Percentiles rank a stretch among this genome's conserved stretches.
Conservation (phyloP, 2,113 vertebrate genomes). For the Oceanites oceanicus region DNA sequence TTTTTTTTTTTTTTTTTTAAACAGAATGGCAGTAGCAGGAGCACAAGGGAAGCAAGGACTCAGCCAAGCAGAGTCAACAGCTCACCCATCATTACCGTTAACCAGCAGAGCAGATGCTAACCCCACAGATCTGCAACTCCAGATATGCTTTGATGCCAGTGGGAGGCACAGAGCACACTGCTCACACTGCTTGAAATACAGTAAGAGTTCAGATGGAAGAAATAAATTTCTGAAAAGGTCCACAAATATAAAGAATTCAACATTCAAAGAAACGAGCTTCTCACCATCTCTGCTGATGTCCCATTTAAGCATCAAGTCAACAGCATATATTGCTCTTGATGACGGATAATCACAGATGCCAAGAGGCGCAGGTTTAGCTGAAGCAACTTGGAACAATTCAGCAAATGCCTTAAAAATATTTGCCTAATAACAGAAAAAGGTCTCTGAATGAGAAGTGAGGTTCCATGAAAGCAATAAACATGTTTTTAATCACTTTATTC, state of each 20-base stretch:
- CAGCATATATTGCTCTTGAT: slow-evolving; percentile 89
- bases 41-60: neutral
- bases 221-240: neutral
- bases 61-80: neutral
- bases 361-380: slow-evolving; percentile 83
- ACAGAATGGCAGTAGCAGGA: neutral
- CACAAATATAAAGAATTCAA: neutral
- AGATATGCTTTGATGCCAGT: neutral
- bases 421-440: slow-evolving; percentile 60
- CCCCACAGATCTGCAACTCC: neutral
- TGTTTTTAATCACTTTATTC: neutral
- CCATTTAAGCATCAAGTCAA: slow-evolving; percentile 98
- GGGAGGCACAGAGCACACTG: neutral
- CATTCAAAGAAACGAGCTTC: neutral
- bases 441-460: neutral
- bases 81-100: neutral
- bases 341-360: slow-evolving; percentile 87
- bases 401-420: slow-evolving; percentile 83
- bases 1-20: neutral
- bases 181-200: neutral
- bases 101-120: neutral
- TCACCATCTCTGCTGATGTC: slow-evolving; percentile 78
- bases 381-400: slow-evolving; percentile 85
- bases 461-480: neutral
- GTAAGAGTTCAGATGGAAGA: neutral